Percentiles rank a stretch among this genome's conserved stretches.
phyloP scores from a whole-genome alignment of 2,113 vertebrate genomes.

The Podocnemis expansa region DNA sequence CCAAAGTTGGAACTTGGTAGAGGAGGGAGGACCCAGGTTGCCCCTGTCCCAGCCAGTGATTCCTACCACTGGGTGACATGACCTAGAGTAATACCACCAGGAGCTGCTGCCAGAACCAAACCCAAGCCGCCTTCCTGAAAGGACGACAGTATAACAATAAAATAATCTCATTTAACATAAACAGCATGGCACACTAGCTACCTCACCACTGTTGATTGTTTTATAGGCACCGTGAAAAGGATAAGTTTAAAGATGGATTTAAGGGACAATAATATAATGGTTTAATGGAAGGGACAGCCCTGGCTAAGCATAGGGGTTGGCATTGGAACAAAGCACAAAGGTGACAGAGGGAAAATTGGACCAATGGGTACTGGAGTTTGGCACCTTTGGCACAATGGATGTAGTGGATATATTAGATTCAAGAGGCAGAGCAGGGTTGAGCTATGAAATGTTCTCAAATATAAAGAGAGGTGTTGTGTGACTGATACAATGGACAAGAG shows the following conservation, averaged over 20 bases:
- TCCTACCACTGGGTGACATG: background rate
- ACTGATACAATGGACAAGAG: background rate
- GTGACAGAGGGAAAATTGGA: background rate
- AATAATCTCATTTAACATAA: background rate
- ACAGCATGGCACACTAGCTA: background rate
- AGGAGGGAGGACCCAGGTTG: background rate
- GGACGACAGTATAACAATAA: background rate
- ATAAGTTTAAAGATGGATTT: background rate
- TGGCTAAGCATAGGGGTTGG: background rate
- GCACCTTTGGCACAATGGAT: background rate
- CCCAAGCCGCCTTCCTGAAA: background rate
- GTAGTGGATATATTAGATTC: background rate
- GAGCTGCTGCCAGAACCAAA: background rate
- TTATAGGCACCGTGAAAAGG: background rate
- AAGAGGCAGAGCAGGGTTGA: slow-evolving; percentile 25
- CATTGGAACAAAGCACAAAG: background rate
- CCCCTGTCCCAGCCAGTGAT: background rate
- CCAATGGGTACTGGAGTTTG: background rate
- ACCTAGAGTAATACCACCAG: background rate
- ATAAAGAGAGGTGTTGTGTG: background rate
- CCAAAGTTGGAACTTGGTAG: background rate
- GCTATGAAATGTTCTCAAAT: background rate
- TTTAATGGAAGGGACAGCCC: background rate
- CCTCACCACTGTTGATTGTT: background rate
- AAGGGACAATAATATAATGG: background rate